Evolutionary conservation across 2,888 invertebrate genomes (phyloP), one percentile per base, ranked within the genome.

Genomic region (Caenorhabditis sp.): DNA sequence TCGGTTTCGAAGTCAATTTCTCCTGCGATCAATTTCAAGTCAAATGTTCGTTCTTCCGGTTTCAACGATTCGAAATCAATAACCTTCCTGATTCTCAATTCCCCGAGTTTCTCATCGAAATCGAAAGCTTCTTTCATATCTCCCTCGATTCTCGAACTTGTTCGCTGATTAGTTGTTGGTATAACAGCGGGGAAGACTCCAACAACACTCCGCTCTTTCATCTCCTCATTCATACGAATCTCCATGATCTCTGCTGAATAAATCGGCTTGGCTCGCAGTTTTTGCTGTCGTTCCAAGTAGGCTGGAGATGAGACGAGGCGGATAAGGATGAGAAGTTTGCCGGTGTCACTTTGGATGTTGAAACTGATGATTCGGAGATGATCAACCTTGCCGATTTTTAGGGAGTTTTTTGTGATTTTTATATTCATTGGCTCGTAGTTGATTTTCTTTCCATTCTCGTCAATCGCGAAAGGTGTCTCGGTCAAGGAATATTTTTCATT

Each of bases 141-240:
- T 53, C 24, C 53, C 12, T 53, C 43, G 17, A 43, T 43, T 17
- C 43, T 43, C 43, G 43, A 43, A 12, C 14, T 43, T 5, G 43
- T 43, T 43, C 43, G 6, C 14, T 17, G 17, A 43, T 43, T 43
- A 6, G 43, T 17, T 43, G 62, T n/a, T 17, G 77, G 72, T 50
- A 78, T 61, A 10, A 76, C 68, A 0, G 82, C 82, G 14, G 82
- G 82, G 10, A 80, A 60, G n/a, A 77, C 74, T 4, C 71, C 69
- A n/a, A 83, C 58, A 5, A 76, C 72, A 54, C 79, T 75, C 14
- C 79, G 78, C 1, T 66, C 36, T 6, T 76, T 69, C 54, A 79
- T 58, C 53, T 83, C 83, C 43, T 79, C 79, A n/a, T 36, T 36
- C 23, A 79, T 53, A 8, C 58, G 59, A 50, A 73, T 65, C 21